A percentile compares a stretch with the other conserved stretches of the same genome.
Conservation (phyloP, 2,888 invertebrate genomes). For the Theodoxus fluviatilis region DNA sequence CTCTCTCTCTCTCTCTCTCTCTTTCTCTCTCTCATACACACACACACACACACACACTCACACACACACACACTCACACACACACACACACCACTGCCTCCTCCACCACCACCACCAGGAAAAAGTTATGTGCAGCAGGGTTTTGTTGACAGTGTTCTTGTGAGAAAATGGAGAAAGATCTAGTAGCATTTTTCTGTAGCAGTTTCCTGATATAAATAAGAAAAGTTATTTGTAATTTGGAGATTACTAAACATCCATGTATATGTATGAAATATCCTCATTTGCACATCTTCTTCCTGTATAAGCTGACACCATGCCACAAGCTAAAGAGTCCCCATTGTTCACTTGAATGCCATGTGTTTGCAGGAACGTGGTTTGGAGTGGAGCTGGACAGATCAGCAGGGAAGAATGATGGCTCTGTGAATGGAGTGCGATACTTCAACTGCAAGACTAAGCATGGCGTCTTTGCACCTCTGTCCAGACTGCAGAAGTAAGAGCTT, state of each 20-base stretch:
- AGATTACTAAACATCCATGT: too few relatives aligned
- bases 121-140: background rate
- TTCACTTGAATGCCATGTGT: background rate
- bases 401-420: conserved; percentile 65
- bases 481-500: conserved; percentile 62
- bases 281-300: too few relatives aligned
- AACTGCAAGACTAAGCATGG: conserved; percentile 62
- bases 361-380: conserved; percentile 66
- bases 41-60: background rate
- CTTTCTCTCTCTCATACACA: background rate
- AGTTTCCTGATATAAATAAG: too few relatives aligned
- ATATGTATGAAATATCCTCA: too few relatives aligned
- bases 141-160: conserved; percentile 5
- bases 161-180: too few relatives aligned
- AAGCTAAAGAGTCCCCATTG: too few relatives aligned
- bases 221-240: too few relatives aligned
- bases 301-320: too few relatives aligned
- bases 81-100: background rate
- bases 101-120: too few relatives aligned
- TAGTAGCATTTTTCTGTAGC: too few relatives aligned
- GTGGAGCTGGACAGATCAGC: conserved; percentile 64
- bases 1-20: too few relatives aligned
- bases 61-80: background rate
- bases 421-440: conserved; percentile 62
- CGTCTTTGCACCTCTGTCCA: conserved; percentile 63